Conservation (phyloP, 2,888 invertebrate species). For the Electrophaes corylata region DNA sequence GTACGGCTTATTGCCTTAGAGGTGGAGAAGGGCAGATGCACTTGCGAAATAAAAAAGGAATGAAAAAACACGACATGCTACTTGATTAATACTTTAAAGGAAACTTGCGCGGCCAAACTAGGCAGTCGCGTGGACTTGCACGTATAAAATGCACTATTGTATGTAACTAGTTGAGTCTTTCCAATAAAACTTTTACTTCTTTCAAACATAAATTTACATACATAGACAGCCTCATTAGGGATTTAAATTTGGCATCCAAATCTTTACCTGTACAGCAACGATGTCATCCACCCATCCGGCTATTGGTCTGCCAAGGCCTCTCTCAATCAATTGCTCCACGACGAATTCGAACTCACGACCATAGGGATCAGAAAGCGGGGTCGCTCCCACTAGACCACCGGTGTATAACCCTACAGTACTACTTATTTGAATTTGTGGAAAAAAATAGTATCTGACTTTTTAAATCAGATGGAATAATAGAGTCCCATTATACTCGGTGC, state of each 20-base stretch:
- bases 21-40: conserved; percentile 61
- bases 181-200: conserved; percentile 14
- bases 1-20: conserved; percentile 39
- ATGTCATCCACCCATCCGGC: too few relatives aligned
- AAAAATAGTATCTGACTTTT: not conserved
- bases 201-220: not conserved
- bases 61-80: conserved; percentile 58
- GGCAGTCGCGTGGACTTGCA: conserved; percentile 44
- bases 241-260: not conserved
- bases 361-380: too few relatives aligned
- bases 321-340: too few relatives aligned
- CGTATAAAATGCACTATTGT: conserved; percentile 35
- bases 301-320: too few relatives aligned
- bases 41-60: conserved; percentile 61
- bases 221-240: not conserved
- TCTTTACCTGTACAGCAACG: too few relatives aligned
- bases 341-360: too few relatives aligned
- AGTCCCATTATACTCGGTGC: conserved; percentile 60
- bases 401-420: too few relatives aligned
- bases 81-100: conserved; percentile 77
- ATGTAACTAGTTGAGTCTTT: conserved; percentile 15
- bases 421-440: too few relatives aligned
- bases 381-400: too few relatives aligned
- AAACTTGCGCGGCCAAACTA: conserved; percentile 65
- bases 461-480: conserved; percentile 44